These are phyloP conservation scores for Brachyhypopomus gauderio DNA, from an alignment of 2,113 vertebrate species.

Conservation along the genomic window DNA sequence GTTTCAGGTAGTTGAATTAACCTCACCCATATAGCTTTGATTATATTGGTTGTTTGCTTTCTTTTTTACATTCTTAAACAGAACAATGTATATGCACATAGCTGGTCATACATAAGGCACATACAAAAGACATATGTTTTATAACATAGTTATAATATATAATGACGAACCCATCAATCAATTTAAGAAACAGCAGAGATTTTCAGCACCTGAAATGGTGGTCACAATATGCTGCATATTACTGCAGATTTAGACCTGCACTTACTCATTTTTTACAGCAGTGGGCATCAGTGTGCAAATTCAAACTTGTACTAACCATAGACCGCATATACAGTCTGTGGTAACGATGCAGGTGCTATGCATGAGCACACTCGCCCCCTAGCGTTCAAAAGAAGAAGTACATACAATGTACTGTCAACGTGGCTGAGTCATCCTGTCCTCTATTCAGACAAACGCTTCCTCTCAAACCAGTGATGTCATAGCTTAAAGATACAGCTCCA, in stretches of 20 bases:
- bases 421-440: conserved; percentile 69
- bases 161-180: background rate
- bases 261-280: conserved; percentile 37
- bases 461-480: conserved; percentile 2
- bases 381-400: conserved; percentile 52
- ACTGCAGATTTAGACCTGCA: conserved; percentile 5
- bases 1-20: no score
- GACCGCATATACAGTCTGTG: background rate
- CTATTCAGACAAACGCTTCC: conserved; percentile 31
- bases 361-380: conserved; percentile 56
- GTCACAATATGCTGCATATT: background rate
- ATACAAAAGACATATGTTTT: no score
- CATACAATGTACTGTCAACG: conserved; percentile 43
- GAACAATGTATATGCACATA: background rate
- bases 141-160: background rate
- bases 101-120: background rate
- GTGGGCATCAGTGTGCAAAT: conserved; percentile 56
- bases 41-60: background rate
- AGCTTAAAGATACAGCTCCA: conserved; percentile 9
- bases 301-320: background rate
- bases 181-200: background rate
- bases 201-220: background rate
- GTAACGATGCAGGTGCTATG: background rate
- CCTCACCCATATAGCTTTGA: no score
- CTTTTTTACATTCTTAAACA: background rate